Evolutionary conservation across 2,888 invertebrate genomes (phyloP).

Genomic region (Tachina lurida): DNA sequence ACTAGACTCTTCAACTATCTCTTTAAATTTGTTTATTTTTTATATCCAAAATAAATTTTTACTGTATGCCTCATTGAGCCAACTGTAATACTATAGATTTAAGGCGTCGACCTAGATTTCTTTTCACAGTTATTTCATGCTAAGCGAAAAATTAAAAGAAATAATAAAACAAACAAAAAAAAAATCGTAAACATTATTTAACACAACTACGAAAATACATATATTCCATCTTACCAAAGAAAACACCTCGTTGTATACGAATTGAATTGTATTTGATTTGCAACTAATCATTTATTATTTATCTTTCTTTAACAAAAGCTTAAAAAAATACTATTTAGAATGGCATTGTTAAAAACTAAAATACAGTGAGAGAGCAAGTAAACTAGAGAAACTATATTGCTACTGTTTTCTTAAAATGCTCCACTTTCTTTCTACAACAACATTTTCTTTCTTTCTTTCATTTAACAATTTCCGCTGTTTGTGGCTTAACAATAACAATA

Average conservation of each 20-base stretch:
- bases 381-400: slow-evolving; percentile 32
- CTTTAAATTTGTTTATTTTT: not conserved
- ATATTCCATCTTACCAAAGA: not conserved
- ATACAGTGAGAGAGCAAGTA: not conserved
- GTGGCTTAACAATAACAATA: slow-evolving; percentile 27
- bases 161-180: slow-evolving; percentile 4
- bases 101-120: slow-evolving; percentile 42
- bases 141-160: slow-evolving; percentile 8
- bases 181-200: not conserved
- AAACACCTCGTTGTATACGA: not conserved
- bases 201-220: not conserved
- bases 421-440: slow-evolving; percentile 60
- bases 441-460: slow-evolving; percentile 22
- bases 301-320: slow-evolving; percentile 24
- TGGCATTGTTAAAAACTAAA: slow-evolving; percentile 50
- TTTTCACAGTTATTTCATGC: slow-evolving; percentile 35
- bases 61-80: slow-evolving; percentile 2
- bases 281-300: slow-evolving; percentile 32
- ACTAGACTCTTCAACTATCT: not conserved
- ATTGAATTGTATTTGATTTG: not conserved
- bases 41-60: not conserved
- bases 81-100: not conserved
- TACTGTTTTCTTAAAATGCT: slow-evolving; percentile 52
- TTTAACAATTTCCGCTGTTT: slow-evolving; percentile 62
- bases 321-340: slow-evolving; percentile 41